A percentile compares a stretch with the other conserved stretches of the same genome.
These are phyloP conservation scores for Gnatocerus cornutus DNA, from an alignment of 2,888 invertebrate species.

Conservation along the genomic window DNA sequence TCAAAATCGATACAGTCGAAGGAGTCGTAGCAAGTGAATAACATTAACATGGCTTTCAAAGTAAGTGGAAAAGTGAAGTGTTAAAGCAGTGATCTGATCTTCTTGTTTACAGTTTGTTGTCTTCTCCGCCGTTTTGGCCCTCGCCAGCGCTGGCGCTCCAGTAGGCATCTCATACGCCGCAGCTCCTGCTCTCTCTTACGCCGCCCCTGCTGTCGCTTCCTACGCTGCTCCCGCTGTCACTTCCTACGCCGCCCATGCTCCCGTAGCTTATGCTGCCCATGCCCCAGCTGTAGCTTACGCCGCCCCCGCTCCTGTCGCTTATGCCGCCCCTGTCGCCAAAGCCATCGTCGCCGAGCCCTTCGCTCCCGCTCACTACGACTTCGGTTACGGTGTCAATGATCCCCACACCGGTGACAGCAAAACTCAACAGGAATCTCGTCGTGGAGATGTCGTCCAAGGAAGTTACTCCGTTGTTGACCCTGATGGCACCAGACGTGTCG, in stretches of 20 bases:
- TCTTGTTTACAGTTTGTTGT: constrained; percentile 50
- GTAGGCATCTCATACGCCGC: constrained; percentile 37
- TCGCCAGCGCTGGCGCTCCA: constrained; percentile 39
- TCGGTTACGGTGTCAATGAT: constrained; percentile 71
- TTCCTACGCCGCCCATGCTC: constrained; percentile 50
- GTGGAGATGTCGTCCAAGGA: constrained; percentile 72
- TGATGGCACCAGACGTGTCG: constrained; percentile 72
- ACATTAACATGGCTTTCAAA: constrained; percentile 59
- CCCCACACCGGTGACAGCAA: constrained; percentile 72
- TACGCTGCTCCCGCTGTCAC: constrained; percentile 41
- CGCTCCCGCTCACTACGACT: constrained; percentile 72
- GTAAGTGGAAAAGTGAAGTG: constrained; percentile 45
- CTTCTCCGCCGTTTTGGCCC: constrained; percentile 46
- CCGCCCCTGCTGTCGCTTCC: constrained; percentile 33
- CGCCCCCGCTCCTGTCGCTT: constrained; percentile 51
- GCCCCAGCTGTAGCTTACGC: constrained; percentile 46
- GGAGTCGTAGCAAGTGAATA: constrained; percentile 20
- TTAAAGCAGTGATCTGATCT: background rate
- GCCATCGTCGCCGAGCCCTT: constrained; percentile 68
- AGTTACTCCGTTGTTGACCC: constrained; percentile 72
- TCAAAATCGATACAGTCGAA: constrained; percentile 8
- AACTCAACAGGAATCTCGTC: constrained; percentile 72
- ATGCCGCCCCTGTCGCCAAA: constrained; percentile 64
- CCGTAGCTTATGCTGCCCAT: constrained; percentile 48
- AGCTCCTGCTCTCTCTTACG: constrained; percentile 48